These are phyloP conservation scores for Lophura nycthemera DNA, from an alignment of 2,113 vertebrate genomes.

Conservation along the genomic window DNA sequence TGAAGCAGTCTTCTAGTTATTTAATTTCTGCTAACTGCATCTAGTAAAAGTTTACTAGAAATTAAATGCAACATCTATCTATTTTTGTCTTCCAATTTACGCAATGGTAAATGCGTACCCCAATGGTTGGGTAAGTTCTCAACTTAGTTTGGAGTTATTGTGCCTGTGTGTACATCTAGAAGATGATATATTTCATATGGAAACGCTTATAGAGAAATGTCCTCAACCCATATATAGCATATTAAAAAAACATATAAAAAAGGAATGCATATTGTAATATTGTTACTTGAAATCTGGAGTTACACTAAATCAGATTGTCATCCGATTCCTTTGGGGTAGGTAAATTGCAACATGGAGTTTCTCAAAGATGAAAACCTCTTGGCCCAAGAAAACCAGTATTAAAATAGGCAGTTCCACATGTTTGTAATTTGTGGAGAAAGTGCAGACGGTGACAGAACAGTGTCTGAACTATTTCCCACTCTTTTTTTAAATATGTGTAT, in stretches of 20 bases:
- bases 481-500: slow-evolving; percentile 51
- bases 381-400: slow-evolving; percentile 56
- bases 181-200: slow-evolving; percentile 71
- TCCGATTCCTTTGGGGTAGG: slow-evolving; percentile 59
- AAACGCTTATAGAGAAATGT: slow-evolving; percentile 64
- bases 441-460: slow-evolving; percentile 64
- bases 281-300: slow-evolving; percentile 57
- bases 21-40: slow-evolving; percentile 49
- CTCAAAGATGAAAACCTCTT: slow-evolving; percentile 74
- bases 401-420: slow-evolving; percentile 72
- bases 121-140: neutral
- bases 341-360: slow-evolving; percentile 64
- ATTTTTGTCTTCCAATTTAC: slow-evolving; percentile 52
- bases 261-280: slow-evolving; percentile 46
- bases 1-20: slow-evolving; percentile 37
- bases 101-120: neutral
- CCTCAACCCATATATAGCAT: slow-evolving; percentile 33
- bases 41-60: slow-evolving; percentile 41
- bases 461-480: slow-evolving; percentile 64
- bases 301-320: slow-evolving; percentile 64
- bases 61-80: neutral
- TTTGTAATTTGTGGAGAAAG: slow-evolving; percentile 74
- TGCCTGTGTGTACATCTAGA: slow-evolving; percentile 61
- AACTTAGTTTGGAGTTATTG: slow-evolving; percentile 59
- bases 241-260: slow-evolving; percentile 61